Base-by-base conservation (phyloP, 2,113 vertebrate species). In the Haliaeetus leucogaster region DNA sequence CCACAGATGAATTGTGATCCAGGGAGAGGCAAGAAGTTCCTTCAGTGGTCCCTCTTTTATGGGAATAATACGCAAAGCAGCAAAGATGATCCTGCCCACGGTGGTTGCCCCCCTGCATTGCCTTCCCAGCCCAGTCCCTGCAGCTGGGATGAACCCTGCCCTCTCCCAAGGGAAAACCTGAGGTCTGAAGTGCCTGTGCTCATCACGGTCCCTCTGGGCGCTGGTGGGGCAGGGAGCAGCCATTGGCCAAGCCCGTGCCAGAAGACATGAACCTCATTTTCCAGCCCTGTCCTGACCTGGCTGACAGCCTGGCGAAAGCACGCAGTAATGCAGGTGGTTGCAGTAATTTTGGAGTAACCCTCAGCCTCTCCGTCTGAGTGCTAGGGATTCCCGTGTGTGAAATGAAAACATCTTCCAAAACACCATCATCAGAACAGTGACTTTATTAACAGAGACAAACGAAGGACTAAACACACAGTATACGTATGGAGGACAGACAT, bases 391-490 rank as follows among this genome's bases (percentile, higher is more conserved):
- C 23, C 1, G 0, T 0, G 16, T 0, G 1, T 26, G 29, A 65
- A 94, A 91, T 80, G 10, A 86, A 71, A 81, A 86, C 50, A 50
- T 72, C 36, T 15, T 55, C 42, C 62, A 32, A 47, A 93, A 81
- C 62, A 50, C 38, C 2, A 2, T 86, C 81, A 71, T 93, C 83
- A 73, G 95, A 95, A 96, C 86, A 80, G 62, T 84, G 65, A 84
- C 77, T 98, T 98, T 97, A 97, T 97, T 98, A 86, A 89, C 30
- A 78, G 86, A 79, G 81, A 96, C 59, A 70, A 86, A 90, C 40
- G 48, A 89, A 94, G 72, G 65, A 91, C 73, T 93, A 82, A 84
- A 96, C n/a, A 63, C 77, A 59, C 27, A 47, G 72, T 19, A 32
- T 62, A 42, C 67, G 59, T 90, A n/a, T 73, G 85, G 76, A 96